These are phyloP conservation scores for Cossypha heuglini DNA, from an alignment of 2,797 vertebrate species.

Conservation along the genomic window DNA sequence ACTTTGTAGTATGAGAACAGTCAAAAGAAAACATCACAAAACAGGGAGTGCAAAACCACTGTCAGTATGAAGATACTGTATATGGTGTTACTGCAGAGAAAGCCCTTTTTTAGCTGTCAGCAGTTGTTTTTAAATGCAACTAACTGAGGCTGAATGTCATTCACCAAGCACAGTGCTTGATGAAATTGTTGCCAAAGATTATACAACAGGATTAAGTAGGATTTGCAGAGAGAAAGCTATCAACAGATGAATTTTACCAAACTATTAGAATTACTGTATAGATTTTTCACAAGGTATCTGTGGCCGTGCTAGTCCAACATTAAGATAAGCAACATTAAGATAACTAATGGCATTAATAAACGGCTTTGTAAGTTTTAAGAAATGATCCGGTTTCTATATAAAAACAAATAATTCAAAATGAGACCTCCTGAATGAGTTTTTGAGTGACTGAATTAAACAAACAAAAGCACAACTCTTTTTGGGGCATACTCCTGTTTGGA, in stretches of 20 bases:
- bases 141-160: not conserved
- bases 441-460: not conserved
- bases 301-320: not conserved
- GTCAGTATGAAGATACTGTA: not conserved
- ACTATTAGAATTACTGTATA: not conserved
- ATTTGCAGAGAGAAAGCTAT: constrained; percentile 11
- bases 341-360: not conserved
- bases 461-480: rapidly evolving
- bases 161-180: not conserved
- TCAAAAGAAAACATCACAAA: not conserved
- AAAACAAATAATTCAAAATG: not conserved
- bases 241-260: not conserved
- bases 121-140: not conserved
- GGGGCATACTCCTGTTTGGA: not conserved
- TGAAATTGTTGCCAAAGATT: constrained; percentile 48
- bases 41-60: not conserved
- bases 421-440: not conserved
- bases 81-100: not conserved
- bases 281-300: not conserved
- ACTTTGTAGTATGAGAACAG: not conserved
- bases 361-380: not conserved
- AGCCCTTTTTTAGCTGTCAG: not conserved
- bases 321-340: not conserved
- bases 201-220: constrained; percentile 26
- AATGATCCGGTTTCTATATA: rapidly evolving